Base-by-base conservation (phyloP, 2,888 invertebrate genomes). In the Dioctria linearis region DNA sequence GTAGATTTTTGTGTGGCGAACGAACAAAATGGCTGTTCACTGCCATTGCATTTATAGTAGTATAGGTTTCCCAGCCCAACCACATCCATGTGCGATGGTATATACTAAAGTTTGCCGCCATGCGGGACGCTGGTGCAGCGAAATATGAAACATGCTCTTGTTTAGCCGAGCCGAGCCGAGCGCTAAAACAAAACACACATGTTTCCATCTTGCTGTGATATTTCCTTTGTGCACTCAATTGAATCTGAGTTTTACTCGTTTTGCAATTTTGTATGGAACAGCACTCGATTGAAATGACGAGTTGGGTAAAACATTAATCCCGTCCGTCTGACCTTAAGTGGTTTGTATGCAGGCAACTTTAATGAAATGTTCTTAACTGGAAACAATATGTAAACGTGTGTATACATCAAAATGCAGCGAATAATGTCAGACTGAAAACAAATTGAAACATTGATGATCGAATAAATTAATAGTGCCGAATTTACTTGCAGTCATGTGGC, bases 131-230 rank as follows among this genome's bases (percentile, higher is more conserved):
- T 46, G 46, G 8, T 46, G 46, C 46, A 54, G 71, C 51, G 71
- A 71, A 75, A 75, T 75, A 75, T 75, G 75, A 75, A 75, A 75
- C 75, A 11, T 71, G 71, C 11, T 57, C 61, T 75, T 43, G 75
- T 75, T 75, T 61, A 75, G 25, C 25, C 25, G 25, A 25, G 25
- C 25, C 25, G 25, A 25, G 25, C 25, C 25, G 25, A 25, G 25
- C 39, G 43, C 61, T 59, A 40, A 1, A 57, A n/a, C 46, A 57
- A 75, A 75, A 75, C 57, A 75, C 75, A 75, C 59, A 59, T 75
- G 75, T 75, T 75, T 46, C 57, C 75, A 75, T 75, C 75, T 75
- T 75, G 59, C 75, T 75, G 75, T 75, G 75, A 75, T 57, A 42
- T 75, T 75, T 75, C 61, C 43, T 75, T 59, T 75, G 71, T 71